Evolutionary conservation across 2,797 vertebrate genomes (phyloP).

Genomic region (Tapirus indicus): DNA sequence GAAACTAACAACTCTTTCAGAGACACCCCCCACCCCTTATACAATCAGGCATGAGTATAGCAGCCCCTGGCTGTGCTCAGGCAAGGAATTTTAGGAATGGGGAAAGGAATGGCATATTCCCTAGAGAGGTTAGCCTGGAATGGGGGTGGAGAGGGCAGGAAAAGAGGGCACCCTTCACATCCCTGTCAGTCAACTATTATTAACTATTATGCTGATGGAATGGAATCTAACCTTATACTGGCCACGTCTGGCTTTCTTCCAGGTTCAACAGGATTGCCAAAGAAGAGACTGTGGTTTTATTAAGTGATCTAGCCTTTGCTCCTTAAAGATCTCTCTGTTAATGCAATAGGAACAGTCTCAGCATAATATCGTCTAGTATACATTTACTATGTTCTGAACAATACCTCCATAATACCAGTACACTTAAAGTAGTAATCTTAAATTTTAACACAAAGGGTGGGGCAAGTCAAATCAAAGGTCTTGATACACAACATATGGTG

Average conservation of each 20-base stretch:
- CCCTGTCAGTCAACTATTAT: conserved; percentile 80
- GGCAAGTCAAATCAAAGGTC: conserved; percentile 52
- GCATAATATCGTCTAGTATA: not conserved
- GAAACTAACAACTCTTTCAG: not conserved
- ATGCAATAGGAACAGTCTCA: not conserved
- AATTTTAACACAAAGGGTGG: conserved; percentile 48
- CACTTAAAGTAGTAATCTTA: conserved; percentile 9
- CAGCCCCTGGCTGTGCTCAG: conserved; percentile 68
- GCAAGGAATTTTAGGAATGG: conserved; percentile 82
- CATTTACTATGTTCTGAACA: not conserved
- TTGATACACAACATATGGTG: not conserved
- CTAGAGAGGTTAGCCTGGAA: conserved; percentile 76
- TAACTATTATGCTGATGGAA: conserved; percentile 80
- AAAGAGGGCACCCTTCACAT: conserved; percentile 66
- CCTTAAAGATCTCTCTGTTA: conserved; percentile 56
- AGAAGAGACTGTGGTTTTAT: conserved; percentile 75
- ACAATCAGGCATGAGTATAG: conserved; percentile 27
- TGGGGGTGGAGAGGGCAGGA: not conserved
- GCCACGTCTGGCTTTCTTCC: conserved; percentile 69
- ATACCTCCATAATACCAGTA: not conserved
- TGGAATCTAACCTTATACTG: conserved; percentile 79
- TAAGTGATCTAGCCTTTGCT: conserved; percentile 75
- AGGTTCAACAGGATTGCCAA: conserved; percentile 68
- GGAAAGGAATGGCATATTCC: conserved; percentile 80
- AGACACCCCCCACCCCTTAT: not conserved